These are phyloP conservation scores for Epinotia bilunana DNA, from an alignment of 2,888 invertebrate genomes.

Conservation along the genomic window DNA sequence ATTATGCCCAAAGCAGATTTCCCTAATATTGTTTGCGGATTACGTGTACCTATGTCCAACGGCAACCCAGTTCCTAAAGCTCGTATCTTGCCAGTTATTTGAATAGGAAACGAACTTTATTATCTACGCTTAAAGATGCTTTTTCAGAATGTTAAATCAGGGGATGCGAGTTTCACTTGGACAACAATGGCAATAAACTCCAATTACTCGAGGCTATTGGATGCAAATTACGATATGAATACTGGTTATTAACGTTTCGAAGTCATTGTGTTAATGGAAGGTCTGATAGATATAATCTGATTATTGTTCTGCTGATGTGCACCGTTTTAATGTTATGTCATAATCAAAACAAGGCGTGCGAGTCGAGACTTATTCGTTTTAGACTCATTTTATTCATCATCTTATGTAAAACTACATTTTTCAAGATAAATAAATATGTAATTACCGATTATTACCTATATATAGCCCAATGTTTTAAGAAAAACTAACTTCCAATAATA, in stretches of 20 bases:
- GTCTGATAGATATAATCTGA: slow-evolving; percentile 18
- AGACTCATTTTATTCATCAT: too few relatives aligned
- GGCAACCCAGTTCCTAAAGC: slow-evolving; percentile 27
- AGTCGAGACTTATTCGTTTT: too few relatives aligned
- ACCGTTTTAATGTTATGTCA: too few relatives aligned
- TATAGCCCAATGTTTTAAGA: too few relatives aligned
- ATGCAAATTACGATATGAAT: slow-evolving; percentile 60
- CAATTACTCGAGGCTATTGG: slow-evolving; percentile 60
- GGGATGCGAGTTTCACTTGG: not conserved
- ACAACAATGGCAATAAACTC: slow-evolving; percentile 42
- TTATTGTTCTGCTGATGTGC: not conserved
- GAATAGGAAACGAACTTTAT: not conserved
- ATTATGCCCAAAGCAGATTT: slow-evolving; percentile 55
- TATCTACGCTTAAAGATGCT: not conserved
- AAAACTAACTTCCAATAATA: too few relatives aligned
- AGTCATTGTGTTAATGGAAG: slow-evolving; percentile 50
- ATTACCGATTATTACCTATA: too few relatives aligned
- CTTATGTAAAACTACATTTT: too few relatives aligned
- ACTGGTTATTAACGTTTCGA: slow-evolving; percentile 64
- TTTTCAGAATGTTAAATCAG: not conserved
- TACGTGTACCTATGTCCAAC: slow-evolving; percentile 48
- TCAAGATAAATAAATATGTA: too few relatives aligned
- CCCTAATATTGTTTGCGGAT: slow-evolving; percentile 62
- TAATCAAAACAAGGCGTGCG: too few relatives aligned
- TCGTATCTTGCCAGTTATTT: not conserved